Conservation (phyloP, 2,113 vertebrate genomes). For the Barnardius zonarius region DNA sequence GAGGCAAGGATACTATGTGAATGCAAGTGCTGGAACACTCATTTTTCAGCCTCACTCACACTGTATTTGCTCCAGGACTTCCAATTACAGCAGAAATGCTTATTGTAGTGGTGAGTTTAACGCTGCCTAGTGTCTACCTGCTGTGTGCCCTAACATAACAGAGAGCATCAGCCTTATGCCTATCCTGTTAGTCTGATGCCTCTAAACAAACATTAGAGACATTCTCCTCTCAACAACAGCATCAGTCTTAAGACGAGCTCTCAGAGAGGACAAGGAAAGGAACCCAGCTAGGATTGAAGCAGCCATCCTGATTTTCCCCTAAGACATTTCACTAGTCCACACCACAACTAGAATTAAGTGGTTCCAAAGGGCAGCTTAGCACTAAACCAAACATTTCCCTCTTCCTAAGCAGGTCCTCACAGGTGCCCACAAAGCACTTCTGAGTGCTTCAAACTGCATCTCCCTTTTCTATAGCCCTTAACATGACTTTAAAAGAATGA, state of each 20-base stretch:
- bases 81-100: not conserved
- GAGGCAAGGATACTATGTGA: not conserved
- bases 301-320: not conserved
- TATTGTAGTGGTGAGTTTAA: not conserved
- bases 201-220: too few relatives aligned
- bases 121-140: not conserved
- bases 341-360: not conserved
- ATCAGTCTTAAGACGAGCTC: not conserved
- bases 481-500: not conserved
- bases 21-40: accelerated
- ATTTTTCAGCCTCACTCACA: not conserved
- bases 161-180: not conserved
- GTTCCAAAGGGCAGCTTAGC: not conserved
- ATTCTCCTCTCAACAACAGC: not conserved
- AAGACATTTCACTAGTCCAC: not conserved
- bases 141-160: accelerated
- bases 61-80: not conserved
- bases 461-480: not conserved
- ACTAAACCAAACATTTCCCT: not conserved
- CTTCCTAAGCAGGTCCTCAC: not conserved
- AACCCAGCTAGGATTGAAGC: not conserved
- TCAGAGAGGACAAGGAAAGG: not conserved
- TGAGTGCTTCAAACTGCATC: not conserved
- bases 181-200: not conserved
- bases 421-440: not conserved